Evolutionary conservation across 2,113 vertebrate species (phyloP).

Genomic region (Butorides virescens): DNA sequence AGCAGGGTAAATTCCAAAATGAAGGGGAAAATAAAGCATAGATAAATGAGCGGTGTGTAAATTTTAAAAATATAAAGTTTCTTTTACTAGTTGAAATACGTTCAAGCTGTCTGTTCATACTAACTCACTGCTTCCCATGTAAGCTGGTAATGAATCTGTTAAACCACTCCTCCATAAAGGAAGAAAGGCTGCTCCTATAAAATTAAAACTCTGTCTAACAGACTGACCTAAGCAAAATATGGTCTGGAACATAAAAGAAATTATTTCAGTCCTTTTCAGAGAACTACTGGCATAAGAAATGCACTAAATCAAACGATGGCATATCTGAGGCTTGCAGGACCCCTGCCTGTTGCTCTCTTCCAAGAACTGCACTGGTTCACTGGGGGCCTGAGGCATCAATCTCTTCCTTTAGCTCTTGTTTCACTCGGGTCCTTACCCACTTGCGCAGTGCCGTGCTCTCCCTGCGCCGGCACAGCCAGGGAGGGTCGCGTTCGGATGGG

Average conservation of each 20-base stretch:
- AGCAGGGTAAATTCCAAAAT: conserved; percentile 16
- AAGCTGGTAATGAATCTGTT: conserved; percentile 8
- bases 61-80: background rate
- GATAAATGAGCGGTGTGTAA: background rate
- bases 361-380: background rate
- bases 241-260: background rate
- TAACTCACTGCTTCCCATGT: background rate
- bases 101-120: conserved; percentile 8
- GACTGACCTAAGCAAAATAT: background rate
- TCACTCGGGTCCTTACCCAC: background rate
- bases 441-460: background rate
- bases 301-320: background rate
- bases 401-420: background rate
- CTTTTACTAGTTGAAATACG: background rate
- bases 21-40: background rate
- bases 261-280: background rate
- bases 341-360: background rate
- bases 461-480: background rate
- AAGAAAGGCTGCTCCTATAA: conserved; percentile 19
- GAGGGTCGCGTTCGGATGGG: background rate
- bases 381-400: background rate
- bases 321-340: background rate
- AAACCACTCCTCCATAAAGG: background rate
- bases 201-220: conserved; percentile 29
- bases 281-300: background rate